Conservation (phyloP, 1,140 invertebrate genomes). For the Lutraria rhynchaena region DNA sequence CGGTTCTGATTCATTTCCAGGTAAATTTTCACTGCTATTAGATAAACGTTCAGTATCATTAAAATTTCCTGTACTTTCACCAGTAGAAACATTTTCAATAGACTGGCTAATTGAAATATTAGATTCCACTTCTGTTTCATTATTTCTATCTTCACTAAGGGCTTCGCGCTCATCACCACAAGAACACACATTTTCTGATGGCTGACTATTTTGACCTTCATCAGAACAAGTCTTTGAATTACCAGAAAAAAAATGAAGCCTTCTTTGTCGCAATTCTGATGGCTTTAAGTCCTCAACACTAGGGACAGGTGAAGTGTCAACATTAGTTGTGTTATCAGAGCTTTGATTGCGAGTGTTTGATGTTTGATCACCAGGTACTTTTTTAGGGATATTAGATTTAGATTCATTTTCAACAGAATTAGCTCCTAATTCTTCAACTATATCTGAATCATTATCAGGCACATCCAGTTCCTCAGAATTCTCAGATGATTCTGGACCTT, state of each 20-base stretch:
- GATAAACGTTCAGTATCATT: not conserved
- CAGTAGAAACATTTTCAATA: not conserved
- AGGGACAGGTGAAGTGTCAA: not conserved
- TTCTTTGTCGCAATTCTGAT: constrained; percentile 29
- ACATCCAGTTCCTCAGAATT: not conserved
- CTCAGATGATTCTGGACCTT: not conserved
- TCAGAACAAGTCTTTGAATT: no score
- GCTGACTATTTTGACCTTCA: not conserved
- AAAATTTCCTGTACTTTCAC: not conserved
- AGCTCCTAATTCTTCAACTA: no score
- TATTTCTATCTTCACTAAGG: not conserved
- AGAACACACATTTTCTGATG: not conserved
- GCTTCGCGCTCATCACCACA: not conserved
- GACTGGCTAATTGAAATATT: not conserved
- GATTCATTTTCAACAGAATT: no score
- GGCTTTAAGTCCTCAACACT: not conserved
- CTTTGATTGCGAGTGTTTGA: no score
- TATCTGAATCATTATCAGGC: not conserved
- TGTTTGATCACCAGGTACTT: no score
- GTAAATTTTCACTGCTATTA: not conserved
- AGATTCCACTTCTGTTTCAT: constrained; percentile 2
- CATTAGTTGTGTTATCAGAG: no score
- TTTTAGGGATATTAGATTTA: no score
- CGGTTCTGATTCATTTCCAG: not conserved
- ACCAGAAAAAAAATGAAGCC: constrained; percentile 39